Percentiles rank a stretch among this genome's conserved stretches.
Evolutionary conservation across 2,113 vertebrate genomes (phyloP).

Genomic region (Cynocephalus volans): DNA sequence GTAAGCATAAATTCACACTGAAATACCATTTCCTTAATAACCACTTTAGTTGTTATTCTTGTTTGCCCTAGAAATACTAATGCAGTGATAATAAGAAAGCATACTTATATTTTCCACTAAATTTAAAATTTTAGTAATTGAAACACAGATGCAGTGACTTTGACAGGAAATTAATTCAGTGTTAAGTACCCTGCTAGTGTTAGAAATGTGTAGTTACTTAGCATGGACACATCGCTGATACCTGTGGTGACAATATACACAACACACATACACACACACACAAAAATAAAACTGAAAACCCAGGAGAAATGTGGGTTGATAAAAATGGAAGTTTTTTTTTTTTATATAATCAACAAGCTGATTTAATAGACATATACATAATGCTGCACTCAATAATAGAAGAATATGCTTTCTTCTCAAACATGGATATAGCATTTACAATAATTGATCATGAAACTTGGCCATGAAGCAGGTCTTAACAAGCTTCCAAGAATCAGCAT

Average conservation of each 20-base stretch:
- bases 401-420: too few species aligned
- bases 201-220: conserved; percentile 47
- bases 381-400: too few species aligned
- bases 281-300: background rate
- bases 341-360: too few species aligned
- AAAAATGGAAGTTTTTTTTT: conserved; percentile 35
- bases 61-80: conserved; percentile 82
- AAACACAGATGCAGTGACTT: conserved; percentile 77
- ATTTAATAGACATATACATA: too few species aligned
- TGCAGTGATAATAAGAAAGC: conserved; percentile 78
- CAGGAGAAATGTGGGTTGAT: background rate
- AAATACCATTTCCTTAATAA: conserved; percentile 80
- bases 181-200: conserved; percentile 60
- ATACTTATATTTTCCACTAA: conserved; percentile 76
- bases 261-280: background rate
- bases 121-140: conserved; percentile 82
- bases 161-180: conserved; percentile 78
- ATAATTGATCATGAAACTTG: too few species aligned
- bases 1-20: conserved; percentile 78
- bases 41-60: conserved; percentile 80
- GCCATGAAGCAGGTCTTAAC: too few species aligned
- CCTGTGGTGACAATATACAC: background rate
- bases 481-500: too few species aligned
- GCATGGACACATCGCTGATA: conserved; percentile 39
- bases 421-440: too few species aligned